Percentiles rank a stretch among this genome's conserved stretches.
These are phyloP conservation scores for Pedicia rivosa DNA, from an alignment of 2,888 invertebrate species.

Conservation along the genomic window DNA sequence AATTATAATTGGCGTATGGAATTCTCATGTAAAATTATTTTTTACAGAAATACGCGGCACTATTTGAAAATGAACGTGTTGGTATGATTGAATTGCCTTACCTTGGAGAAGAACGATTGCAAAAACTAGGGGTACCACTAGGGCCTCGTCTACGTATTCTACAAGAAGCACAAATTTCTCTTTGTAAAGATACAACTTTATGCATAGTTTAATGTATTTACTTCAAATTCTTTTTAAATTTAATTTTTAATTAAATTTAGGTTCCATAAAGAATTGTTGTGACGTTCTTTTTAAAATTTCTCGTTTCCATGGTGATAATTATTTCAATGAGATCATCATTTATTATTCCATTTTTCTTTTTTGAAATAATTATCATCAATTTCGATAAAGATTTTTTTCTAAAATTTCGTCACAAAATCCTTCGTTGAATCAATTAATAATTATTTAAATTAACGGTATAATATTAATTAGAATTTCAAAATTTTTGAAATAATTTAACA, in stretches of 20 bases:
- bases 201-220: conserved; percentile 48
- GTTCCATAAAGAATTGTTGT: no score
- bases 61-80: conserved; percentile 71
- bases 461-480: no score
- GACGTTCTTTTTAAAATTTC: no score
- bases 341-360: neutral
- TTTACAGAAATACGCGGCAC: conserved; percentile 63
- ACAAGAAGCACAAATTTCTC: conserved; percentile 62
- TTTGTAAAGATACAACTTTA: conserved; percentile 40
- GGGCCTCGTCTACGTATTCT: conserved; percentile 77
- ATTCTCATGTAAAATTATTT: conserved; percentile 5
- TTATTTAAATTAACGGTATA: no score
- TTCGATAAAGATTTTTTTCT: no score
- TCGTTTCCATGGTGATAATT: no score
- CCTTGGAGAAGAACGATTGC: conserved; percentile 71
- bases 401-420: no score
- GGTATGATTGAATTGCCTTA: conserved; percentile 85
- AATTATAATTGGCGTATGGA: neutral
- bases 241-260: neutral
- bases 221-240: neutral
- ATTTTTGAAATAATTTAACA: neutral
- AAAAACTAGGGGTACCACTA: conserved; percentile 79
- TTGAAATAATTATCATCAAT: no score
- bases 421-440: no score
- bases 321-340: neutral